Evolutionary conservation across 2,797 vertebrate genomes (phyloP).

Genomic region (Malurus splendens): DNA sequence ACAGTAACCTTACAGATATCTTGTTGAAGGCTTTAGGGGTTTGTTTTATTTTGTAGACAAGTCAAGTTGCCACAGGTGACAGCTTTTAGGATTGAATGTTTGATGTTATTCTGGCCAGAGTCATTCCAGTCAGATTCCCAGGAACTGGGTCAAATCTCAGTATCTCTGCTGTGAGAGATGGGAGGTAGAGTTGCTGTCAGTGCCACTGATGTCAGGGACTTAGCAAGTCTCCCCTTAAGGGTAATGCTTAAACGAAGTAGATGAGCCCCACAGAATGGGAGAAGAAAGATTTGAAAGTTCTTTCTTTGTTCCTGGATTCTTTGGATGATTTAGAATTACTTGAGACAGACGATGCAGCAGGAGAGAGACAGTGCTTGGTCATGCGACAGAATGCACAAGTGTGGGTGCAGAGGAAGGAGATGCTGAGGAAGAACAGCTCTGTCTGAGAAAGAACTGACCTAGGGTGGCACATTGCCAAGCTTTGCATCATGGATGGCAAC

Average conservation of each 20-base stretch:
- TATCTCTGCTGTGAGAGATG: accelerated
- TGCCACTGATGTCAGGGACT: not conserved
- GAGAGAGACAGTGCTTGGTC: not conserved
- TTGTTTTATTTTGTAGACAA: not conserved
- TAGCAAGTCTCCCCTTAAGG: not conserved
- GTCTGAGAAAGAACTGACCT: not conserved
- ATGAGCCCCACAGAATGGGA: not conserved
- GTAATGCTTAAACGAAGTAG: not conserved
- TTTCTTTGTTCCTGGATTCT: not conserved
- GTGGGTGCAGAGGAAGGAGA: not conserved
- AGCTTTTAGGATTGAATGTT: not conserved
- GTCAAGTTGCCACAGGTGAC: not conserved
- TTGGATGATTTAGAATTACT: not conserved
- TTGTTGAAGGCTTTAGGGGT: not conserved
- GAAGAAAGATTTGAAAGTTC: not conserved
- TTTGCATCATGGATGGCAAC: not conserved
- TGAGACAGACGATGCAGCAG: not conserved
- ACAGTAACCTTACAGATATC: not conserved
- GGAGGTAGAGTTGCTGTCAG: not conserved
- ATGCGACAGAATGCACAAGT: not conserved
- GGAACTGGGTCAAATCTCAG: not conserved
- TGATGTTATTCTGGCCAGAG: accelerated
- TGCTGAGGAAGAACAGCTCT: not conserved
- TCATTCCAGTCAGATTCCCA: not conserved
- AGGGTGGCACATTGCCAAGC: not conserved